Percentiles rank a stretch among this genome's conserved stretches.
Evolutionary conservation across 2,888 invertebrate genomes (phyloP).

Genomic region (Gnatocerus cornutus): DNA sequence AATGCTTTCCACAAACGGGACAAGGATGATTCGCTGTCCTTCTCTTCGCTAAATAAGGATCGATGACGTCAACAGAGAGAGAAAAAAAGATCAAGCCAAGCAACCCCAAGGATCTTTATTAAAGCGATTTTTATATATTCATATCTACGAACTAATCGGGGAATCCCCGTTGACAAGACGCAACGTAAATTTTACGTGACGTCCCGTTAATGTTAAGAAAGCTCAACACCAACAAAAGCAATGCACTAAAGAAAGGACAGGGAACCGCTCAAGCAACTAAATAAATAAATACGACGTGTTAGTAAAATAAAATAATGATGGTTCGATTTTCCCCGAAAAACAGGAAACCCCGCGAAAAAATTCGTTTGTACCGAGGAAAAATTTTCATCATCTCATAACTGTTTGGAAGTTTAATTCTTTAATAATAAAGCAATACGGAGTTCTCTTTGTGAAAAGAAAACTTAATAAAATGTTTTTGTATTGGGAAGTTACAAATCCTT

Average conservation of each 20-base stretch:
- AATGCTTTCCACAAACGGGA: constrained; percentile 96
- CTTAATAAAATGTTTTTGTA: constrained; percentile 56
- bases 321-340: constrained; percentile 28
- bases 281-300: constrained; percentile 35
- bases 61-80: constrained; percentile 80
- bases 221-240: constrained; percentile 58
- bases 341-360: constrained; percentile 7
- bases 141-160: constrained; percentile 12
- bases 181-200: constrained; percentile 15
- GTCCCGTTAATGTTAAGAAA: constrained; percentile 53
- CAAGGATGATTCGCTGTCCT: constrained; percentile 96
- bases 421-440: constrained; percentile 55
- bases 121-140: constrained; percentile 39
- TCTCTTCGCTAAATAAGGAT: constrained; percentile 93
- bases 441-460: constrained; percentile 56
- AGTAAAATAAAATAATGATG: constrained; percentile 12
- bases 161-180: constrained; percentile 14
- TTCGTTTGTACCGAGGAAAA: constrained; percentile 44
- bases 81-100: constrained; percentile 73
- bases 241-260: constrained; percentile 58
- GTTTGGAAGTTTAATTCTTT: constrained; percentile 55
- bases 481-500: constrained; percentile 52
- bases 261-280: constrained; percentile 66
- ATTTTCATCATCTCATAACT: constrained; percentile 50
- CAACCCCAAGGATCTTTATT: constrained; percentile 67